Conservation (phyloP, 2,113 vertebrate genomes). For the Eira barbara region DNA sequence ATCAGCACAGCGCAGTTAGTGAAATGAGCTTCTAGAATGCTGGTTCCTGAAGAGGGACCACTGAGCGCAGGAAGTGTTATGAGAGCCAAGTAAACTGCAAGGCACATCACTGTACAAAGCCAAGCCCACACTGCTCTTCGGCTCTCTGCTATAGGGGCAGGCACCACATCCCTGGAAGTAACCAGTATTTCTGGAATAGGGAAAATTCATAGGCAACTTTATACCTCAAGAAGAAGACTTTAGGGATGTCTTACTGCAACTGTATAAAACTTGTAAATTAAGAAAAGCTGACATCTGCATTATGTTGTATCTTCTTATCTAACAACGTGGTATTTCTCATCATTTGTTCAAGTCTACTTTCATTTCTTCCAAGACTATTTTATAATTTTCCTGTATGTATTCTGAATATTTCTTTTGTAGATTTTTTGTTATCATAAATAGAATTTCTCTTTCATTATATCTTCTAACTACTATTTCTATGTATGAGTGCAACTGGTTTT, state of each 20-base stretch:
- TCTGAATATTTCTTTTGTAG: background rate
- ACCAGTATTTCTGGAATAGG: background rate
- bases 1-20: background rate
- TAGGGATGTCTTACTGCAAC: background rate
- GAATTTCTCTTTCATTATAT: background rate
- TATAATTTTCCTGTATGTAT: background rate
- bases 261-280: background rate
- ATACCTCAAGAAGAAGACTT: background rate
- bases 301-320: background rate
- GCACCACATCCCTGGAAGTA: background rate
- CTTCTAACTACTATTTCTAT: background rate
- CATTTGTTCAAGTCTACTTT: background rate
- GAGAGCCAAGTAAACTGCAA: accelerated
- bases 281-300: background rate
- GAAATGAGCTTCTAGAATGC: background rate
- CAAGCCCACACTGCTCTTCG: background rate
- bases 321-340: background rate
- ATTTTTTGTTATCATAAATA: background rate
- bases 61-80: background rate
- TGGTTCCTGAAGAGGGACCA: background rate
- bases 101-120: background rate
- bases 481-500: background rate
- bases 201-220: background rate
- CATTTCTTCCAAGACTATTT: background rate
- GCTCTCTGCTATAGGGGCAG: background rate